These are phyloP conservation scores for Paedocypris sp. DNA, from an alignment of 2,113 vertebrate species.

Conservation along the genomic window DNA sequence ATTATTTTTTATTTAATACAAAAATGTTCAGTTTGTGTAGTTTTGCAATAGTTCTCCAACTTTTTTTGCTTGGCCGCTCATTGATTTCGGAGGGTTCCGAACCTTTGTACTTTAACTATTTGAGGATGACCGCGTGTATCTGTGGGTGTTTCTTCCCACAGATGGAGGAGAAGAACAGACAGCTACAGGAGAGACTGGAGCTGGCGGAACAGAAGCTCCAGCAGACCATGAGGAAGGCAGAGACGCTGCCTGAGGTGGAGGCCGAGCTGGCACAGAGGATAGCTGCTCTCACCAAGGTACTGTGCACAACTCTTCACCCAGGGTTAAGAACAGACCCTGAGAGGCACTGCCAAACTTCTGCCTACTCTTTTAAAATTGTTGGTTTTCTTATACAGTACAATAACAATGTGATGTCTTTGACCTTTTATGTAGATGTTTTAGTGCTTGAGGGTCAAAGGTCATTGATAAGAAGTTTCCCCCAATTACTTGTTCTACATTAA, in stretches of 20 bases:
- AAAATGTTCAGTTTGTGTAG: neutral
- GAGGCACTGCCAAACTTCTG: no score
- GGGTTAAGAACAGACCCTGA: no score
- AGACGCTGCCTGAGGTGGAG: conserved; percentile 96
- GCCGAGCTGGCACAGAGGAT: conserved; percentile 96
- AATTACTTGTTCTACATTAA: neutral
- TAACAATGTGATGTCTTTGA: no score
- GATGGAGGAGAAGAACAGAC: conserved; percentile 98
- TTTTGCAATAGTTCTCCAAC: neutral
- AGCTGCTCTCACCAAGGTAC: conserved; percentile 94
- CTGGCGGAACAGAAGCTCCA: conserved; percentile 96
- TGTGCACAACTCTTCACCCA: neutral
- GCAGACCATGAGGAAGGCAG: conserved; percentile 97
- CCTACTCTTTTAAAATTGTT: no score
- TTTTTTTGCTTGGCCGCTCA: conserved; percentile 3
- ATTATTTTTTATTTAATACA: neutral
- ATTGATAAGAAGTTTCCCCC: neutral
- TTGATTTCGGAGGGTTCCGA: no score
- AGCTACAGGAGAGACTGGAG: conserved; percentile 90
- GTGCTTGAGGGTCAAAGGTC: no score
- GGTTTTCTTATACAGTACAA: no score
- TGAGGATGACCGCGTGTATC: conserved; percentile 3
- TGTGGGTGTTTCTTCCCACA: conserved; percentile 41
- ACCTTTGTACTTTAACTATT: no score
- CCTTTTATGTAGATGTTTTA: no score